These are phyloP conservation scores for Coluber constrictor DNA, from an alignment of 2,797 vertebrate genomes.

Conservation along the genomic window DNA sequence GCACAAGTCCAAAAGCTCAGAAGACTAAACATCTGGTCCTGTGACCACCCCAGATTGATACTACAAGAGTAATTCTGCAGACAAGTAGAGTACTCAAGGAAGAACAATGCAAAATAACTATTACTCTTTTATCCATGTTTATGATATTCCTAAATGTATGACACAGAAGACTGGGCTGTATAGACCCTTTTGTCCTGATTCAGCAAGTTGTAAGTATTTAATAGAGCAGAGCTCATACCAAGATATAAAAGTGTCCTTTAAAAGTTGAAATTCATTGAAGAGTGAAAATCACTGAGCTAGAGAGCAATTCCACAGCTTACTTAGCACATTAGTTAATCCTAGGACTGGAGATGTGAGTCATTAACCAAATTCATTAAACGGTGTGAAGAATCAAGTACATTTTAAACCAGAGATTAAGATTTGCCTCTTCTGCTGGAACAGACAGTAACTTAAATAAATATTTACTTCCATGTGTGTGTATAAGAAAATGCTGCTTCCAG, in stretches of 20 bases:
- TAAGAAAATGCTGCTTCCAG: not conserved
- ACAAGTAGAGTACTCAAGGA: not conserved
- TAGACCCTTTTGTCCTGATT: not conserved
- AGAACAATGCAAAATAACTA: not conserved
- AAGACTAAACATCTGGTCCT: not conserved
- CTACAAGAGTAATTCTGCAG: not conserved
- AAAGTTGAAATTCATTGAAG: not conserved
- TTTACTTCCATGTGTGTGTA: not conserved
- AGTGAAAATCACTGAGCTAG: not conserved
- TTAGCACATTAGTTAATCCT: not conserved
- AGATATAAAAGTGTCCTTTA: not conserved
- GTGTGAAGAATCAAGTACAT: not conserved
- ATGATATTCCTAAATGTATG: not conserved
- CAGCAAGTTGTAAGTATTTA: not conserved
- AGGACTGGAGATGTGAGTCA: not conserved
- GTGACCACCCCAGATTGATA: not conserved
- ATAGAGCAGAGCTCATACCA: not conserved
- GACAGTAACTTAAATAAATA: not conserved
- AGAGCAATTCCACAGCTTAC: not conserved
- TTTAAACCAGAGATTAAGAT: not conserved
- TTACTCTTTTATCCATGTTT: not conserved
- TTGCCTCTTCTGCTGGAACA: not conserved
- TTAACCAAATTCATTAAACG: conserved; percentile 1
- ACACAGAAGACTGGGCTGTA: not conserved
- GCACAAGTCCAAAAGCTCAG: not conserved